phyloP scores from a whole-genome alignment of 2,797 vertebrate genomes.

The Fundulus diaphanus region DNA sequence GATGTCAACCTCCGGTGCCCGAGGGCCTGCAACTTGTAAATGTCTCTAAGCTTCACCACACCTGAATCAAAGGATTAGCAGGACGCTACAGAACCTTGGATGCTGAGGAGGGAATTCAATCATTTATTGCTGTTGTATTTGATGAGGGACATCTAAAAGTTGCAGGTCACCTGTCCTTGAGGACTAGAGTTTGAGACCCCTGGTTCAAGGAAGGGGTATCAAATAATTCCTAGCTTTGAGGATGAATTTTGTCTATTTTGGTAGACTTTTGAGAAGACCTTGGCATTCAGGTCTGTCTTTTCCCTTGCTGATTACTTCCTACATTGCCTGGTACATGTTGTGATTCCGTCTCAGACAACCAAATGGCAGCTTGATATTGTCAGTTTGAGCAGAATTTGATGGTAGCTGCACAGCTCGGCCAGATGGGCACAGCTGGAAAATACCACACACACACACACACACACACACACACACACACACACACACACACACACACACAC shows the following conservation, averaged over 20 bases:
- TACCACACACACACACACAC: neutral
- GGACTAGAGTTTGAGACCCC: neutral
- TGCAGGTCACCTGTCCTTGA: neutral
- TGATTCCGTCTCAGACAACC: conserved; percentile 14
- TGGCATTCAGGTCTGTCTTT: conserved; percentile 13
- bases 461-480: neutral
- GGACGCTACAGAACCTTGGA: neutral
- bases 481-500: neutral
- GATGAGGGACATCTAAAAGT: no score
- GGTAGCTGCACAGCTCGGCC: conserved; percentile 57
- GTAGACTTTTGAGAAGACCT: neutral
- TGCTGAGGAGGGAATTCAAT: neutral
- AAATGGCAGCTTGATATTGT: conserved; percentile 42
- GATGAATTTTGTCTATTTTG: conserved; percentile 10
- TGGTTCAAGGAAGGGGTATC: conserved; percentile 7
- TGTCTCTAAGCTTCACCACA: neutral
- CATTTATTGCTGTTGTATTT: no score
- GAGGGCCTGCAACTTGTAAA: neutral
- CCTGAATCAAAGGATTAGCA: neutral
- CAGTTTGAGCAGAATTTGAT: conserved; percentile 53
- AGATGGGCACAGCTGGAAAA: conserved; percentile 59
- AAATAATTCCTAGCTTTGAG: conserved; percentile 29
- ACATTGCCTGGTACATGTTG: conserved; percentile 16
- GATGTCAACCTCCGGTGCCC: neutral
- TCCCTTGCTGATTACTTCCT: neutral